Conservation (phyloP, 2,797 vertebrate species). For the Micrastur ruficollis region DNA sequence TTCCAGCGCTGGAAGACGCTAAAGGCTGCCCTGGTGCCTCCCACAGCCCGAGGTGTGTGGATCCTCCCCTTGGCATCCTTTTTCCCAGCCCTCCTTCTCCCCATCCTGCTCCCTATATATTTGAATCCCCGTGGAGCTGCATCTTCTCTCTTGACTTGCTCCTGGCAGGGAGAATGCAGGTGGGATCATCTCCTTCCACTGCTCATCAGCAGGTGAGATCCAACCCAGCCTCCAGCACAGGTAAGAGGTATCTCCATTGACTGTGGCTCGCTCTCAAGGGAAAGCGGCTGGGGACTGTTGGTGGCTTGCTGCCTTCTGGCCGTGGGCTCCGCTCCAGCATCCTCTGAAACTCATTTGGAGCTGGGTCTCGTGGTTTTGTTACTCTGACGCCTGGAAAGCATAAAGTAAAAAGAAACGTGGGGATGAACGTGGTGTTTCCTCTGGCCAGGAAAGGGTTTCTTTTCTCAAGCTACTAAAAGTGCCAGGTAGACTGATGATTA, state of each 20-base stretch:
- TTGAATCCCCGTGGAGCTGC: not conserved
- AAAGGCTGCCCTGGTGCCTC: not conserved
- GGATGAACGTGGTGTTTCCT: not conserved
- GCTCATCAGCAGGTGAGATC: not conserved
- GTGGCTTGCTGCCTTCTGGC: not conserved
- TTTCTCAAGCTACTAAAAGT: not conserved
- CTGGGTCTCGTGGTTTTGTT: not conserved
- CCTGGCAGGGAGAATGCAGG: not conserved
- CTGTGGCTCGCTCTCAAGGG: not conserved
- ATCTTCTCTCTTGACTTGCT: not conserved
- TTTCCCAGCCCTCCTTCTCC: not conserved
- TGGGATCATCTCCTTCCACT: rapidly evolving
- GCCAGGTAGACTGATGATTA: not conserved
- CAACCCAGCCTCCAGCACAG: not conserved
- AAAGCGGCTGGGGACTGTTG: not conserved
- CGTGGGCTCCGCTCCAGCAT: not conserved
- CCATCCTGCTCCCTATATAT: not conserved
- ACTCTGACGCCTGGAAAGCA: not conserved
- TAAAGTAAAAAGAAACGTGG: not conserved
- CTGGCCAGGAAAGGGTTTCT: not conserved
- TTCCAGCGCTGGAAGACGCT: not conserved
- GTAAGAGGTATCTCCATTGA: not conserved
- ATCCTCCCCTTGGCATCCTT: not conserved
- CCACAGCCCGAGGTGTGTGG: not conserved
- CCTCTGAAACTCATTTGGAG: not conserved